Evolutionary conservation across 2,888 invertebrate species (phyloP).

Genomic region (Tromatobia lineatoria): DNA sequence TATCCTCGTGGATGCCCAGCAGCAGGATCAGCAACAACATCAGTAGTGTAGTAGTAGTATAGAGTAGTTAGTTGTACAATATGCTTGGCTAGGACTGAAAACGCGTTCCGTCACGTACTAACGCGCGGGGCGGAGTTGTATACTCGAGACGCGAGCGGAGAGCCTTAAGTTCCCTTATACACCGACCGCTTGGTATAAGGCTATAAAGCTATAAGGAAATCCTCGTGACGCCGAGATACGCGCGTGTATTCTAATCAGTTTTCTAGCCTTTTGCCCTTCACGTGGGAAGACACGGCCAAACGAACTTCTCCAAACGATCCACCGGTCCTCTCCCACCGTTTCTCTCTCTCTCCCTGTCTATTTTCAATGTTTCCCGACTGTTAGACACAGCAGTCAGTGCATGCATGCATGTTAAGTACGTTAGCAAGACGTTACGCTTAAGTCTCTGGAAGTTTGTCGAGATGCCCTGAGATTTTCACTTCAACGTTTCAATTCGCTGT

Average conservation of each 20-base stretch:
- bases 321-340: not conserved
- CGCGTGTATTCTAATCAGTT: constrained; percentile 47
- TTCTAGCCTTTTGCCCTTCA: constrained; percentile 47
- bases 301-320: constrained; percentile 13
- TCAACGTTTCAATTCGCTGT: constrained; percentile 22
- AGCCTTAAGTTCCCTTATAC: not conserved
- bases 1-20: constrained; percentile 28
- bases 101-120: constrained; percentile 53
- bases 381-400: not conserved
- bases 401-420: constrained; percentile 18
- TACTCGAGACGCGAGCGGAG: constrained; percentile 11
- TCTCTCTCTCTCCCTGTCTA: not conserved
- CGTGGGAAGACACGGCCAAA: constrained; percentile 35
- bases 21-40: not conserved
- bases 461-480: constrained; percentile 5
- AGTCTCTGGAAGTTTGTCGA: constrained; percentile 5
- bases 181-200: not conserved
- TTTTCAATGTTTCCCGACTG: not conserved
- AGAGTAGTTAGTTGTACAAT: constrained; percentile 39
- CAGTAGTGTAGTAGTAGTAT: constrained; percentile 10
- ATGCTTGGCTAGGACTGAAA: constrained; percentile 20
- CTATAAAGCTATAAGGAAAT: constrained; percentile 40
- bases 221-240: constrained; percentile 28
- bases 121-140: constrained; percentile 44
- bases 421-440: not conserved